Percentiles rank a stretch among this genome's conserved stretches.
Evolutionary conservation across 2,113 vertebrate species (phyloP).

Genomic region (Toxostoma redivivum): DNA sequence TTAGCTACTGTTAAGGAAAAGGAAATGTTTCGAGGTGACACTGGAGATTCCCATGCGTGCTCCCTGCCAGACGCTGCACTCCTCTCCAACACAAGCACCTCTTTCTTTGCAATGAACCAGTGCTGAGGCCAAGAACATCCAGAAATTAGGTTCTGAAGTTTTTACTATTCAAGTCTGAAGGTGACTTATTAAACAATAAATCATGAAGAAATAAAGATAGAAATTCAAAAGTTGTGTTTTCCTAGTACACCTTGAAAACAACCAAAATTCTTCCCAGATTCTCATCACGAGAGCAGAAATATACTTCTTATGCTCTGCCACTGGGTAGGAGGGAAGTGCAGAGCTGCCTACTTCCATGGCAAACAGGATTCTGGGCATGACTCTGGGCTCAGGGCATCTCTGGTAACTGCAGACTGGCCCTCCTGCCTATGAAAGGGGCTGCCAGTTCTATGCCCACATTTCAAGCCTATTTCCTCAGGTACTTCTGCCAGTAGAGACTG

Average conservation of each 20-base stretch:
- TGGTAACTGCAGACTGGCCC: not conserved
- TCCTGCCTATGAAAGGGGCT: not conserved
- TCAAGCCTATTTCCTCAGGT: not conserved
- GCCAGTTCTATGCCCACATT: no score
- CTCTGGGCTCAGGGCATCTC: not conserved
- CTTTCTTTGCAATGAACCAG: not conserved
- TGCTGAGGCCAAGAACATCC: not conserved
- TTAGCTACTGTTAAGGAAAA: not conserved
- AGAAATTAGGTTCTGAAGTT: not conserved
- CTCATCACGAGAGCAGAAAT: not conserved
- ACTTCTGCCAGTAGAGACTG: not conserved
- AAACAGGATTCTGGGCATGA: not conserved
- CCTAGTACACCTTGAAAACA: not conserved
- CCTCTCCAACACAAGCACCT: not conserved
- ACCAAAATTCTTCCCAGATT: not conserved
- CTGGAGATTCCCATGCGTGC: not conserved
- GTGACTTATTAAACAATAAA: constrained; percentile 15
- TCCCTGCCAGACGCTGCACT: not conserved
- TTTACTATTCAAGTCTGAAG: not conserved
- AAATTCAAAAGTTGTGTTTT: not conserved
- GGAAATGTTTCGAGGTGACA: not conserved
- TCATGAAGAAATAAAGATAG: not conserved
- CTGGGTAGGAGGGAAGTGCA: not conserved
- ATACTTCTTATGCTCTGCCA: not conserved
- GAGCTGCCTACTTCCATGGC: not conserved